A percentile compares a stretch with the other conserved stretches of the same genome.
These are phyloP conservation scores for Globodera rostochiensis DNA, from an alignment of 1,140 invertebrate genomes.

Conservation along the genomic window DNA sequence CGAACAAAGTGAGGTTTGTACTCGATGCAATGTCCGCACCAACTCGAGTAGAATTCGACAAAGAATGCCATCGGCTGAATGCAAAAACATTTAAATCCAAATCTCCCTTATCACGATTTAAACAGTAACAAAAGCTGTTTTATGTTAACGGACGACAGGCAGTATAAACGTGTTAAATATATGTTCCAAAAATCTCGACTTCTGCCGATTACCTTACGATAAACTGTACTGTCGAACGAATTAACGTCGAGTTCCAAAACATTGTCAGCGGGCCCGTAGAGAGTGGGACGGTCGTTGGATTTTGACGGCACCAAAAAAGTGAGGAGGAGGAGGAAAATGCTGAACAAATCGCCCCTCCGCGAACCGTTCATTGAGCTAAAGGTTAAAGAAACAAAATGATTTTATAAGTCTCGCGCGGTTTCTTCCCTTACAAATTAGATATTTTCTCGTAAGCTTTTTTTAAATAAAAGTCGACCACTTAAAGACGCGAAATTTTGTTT, in stretches of 20 bases:
- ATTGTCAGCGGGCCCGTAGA: slow-evolving; percentile 43
- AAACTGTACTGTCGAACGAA: slow-evolving; percentile 49
- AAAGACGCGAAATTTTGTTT: too few species aligned
- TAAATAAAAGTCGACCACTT: too few species aligned
- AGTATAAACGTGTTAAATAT: too few species aligned
- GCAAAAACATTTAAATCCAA: not conserved
- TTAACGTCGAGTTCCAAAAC: slow-evolving; percentile 48
- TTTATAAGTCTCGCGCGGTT: too few species aligned
- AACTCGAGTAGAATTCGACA: slow-evolving; percentile 52
- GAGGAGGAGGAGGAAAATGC: slow-evolving; percentile 1
- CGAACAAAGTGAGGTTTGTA: slow-evolving; percentile 48
- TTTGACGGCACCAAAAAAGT: slow-evolving; percentile 20
- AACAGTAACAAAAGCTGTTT: too few species aligned
- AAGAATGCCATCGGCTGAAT: slow-evolving; percentile 48
- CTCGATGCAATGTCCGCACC: slow-evolving; percentile 54
- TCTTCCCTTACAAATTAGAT: too few species aligned
- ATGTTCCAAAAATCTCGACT: too few species aligned
- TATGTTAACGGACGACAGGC: too few species aligned
- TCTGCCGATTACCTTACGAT: slow-evolving; percentile 36
- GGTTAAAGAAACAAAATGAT: not conserved
- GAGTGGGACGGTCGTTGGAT: slow-evolving; percentile 32
- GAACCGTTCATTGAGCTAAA: not conserved
- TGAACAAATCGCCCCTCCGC: not conserved
- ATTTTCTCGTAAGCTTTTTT: too few species aligned
- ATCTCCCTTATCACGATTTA: not conserved